phyloP scores from a whole-genome alignment of 2,888 invertebrate species.

The Hydropsyche betteni region DNA sequence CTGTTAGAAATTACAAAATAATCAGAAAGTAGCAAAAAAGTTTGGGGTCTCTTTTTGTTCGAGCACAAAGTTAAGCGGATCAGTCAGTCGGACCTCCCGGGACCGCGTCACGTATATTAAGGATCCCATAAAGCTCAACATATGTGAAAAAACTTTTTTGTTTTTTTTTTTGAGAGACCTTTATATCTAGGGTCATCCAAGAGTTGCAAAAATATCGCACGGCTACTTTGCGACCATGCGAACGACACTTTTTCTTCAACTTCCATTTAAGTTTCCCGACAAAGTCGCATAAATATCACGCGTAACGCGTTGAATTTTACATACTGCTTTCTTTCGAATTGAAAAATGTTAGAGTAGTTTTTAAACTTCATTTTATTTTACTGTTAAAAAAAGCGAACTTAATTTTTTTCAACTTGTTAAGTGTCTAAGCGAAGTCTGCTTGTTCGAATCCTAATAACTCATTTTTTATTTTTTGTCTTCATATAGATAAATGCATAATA shows the following conservation, averaged over 20 bases:
- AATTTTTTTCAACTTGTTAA: too few species aligned
- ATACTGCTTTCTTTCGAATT: too few species aligned
- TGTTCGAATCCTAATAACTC: too few species aligned
- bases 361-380: too few species aligned
- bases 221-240: slow-evolving; percentile 6
- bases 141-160: slow-evolving; percentile 20
- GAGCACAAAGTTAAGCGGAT: slow-evolving; percentile 20
- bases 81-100: slow-evolving; percentile 20
- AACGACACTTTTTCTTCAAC: background rate
- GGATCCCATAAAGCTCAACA: slow-evolving; percentile 25
- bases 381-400: too few species aligned
- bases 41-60: slow-evolving; percentile 21
- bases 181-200: slow-evolving; percentile 11
- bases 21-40: slow-evolving; percentile 23
- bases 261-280: background rate
- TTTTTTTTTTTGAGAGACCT: slow-evolving; percentile 12
- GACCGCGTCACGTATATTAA: slow-evolving; percentile 25
- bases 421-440: too few species aligned
- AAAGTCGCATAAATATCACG: too few species aligned
- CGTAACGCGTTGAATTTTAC: too few species aligned
- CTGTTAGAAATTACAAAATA: slow-evolving; percentile 11
- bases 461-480: too few species aligned
- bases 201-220: slow-evolving; percentile 19
- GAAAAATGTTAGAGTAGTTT: too few species aligned
- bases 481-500: too few species aligned